Evolutionary conservation across 2,797 vertebrate genomes (phyloP), one percentile per base, ranked within the genome.

Genomic region (Nyctalus aviator): DNA sequence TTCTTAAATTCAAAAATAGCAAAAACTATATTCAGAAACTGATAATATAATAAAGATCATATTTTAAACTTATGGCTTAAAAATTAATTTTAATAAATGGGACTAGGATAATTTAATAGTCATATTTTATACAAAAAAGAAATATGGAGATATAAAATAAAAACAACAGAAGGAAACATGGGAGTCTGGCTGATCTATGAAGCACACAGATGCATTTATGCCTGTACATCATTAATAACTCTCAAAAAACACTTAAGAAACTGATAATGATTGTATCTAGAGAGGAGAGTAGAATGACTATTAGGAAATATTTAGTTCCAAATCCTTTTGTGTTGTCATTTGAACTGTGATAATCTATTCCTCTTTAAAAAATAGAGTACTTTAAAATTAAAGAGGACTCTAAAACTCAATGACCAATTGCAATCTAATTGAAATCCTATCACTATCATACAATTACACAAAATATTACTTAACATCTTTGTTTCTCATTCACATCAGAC

Each of bases 11-110:
- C 0, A 41, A 94, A 94, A 93, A 17, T 20, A 62, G 68, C 3
- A 92, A 84, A 83, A 76, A 30, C 32, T 73, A 79, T 8, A 77
- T 64, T 91, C 27, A 94, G 72, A 82, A 94, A 94, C 48, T 30
- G 48, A 69, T 23, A 87, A 57, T 32, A 76, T 75, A 20, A 53
- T 66, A 32, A 69, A 66, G 17, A 53, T 5, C 48, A 35, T 37
- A 84, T 41, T 93, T 94, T 2, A 27, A 84, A 53, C 41, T 86
- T 6, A 48, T 53, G 1, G 21, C 46, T 8, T 64, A 87, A 90
- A 44, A 55, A 77, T 21, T 1, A 53, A 72, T 66, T 84, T 88
- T 68, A 84, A 84, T 71, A 71, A 77, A 55, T 44, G 2, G 0
- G 64, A 71, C 53, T 84, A 55, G 32, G 14, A 68, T 77, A 92